phyloP scores from a whole-genome alignment of 2,888 invertebrate genomes.

The Macrosoma leucophasiata region DNA sequence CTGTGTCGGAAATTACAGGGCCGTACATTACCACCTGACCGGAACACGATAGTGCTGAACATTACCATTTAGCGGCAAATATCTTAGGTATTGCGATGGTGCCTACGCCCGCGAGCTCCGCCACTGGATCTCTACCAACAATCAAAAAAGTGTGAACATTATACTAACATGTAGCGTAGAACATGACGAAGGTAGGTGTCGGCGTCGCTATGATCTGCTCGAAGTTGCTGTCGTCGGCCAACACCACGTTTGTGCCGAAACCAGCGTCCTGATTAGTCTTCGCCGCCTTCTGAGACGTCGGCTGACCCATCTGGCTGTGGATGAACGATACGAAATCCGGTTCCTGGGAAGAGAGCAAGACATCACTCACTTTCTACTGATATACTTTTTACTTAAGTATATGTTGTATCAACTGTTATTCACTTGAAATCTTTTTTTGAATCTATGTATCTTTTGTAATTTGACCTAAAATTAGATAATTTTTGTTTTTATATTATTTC shows the following conservation, averaged over 20 bases:
- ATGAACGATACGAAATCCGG: conserved; percentile 81
- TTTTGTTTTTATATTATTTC: too few relatives aligned
- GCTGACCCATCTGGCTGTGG: conserved; percentile 45
- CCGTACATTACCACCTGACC: too few relatives aligned
- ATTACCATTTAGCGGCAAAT: too few relatives aligned
- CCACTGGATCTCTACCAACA: too few relatives aligned
- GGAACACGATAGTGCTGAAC: too few relatives aligned
- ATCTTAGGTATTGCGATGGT: too few relatives aligned
- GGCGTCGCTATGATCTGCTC: conserved; percentile 72
- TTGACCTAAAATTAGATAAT: not conserved
- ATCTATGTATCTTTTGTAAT: not conserved
- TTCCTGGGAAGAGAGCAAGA: conserved; percentile 70
- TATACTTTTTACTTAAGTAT: too few relatives aligned
- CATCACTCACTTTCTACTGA: too few relatives aligned
- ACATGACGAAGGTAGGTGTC: conserved; percentile 82
- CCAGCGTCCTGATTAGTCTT: conserved; percentile 50
- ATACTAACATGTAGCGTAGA: conserved; percentile 82
- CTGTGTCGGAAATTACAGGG: too few relatives aligned
- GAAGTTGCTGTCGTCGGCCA: conserved; percentile 77
- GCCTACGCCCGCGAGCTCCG: too few relatives aligned
- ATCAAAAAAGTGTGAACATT: not conserved
- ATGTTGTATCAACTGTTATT: too few relatives aligned
- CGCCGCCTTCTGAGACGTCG: conserved; percentile 29
- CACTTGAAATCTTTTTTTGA: too few relatives aligned
- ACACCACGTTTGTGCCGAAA: conserved; percentile 58